Conservation (phyloP, 2,113 vertebrate species). For the Willisornis vidua region DNA sequence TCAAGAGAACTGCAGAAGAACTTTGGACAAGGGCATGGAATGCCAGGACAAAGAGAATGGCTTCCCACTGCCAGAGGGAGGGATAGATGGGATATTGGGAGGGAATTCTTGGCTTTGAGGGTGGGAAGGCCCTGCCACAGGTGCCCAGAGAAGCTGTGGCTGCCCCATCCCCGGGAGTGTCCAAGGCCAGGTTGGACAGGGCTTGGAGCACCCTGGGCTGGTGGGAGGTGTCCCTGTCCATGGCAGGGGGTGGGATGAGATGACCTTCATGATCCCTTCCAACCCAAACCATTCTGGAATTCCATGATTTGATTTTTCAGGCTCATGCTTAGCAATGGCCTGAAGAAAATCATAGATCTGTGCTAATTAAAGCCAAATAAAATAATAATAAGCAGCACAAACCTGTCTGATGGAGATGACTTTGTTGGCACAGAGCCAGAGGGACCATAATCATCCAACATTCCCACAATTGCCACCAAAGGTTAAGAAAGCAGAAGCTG, state of each 20-base stretch:
- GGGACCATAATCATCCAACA: not conserved
- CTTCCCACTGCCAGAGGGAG: too few relatives aligned
- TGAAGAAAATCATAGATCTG: not conserved
- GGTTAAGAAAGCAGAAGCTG: not conserved
- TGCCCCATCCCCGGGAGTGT: not conserved
- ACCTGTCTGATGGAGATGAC: not conserved
- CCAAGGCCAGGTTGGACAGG: fast-evolving
- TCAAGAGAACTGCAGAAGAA: not conserved
- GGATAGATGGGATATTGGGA: too few relatives aligned
- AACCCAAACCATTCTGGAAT: not conserved
- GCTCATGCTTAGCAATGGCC: not conserved
- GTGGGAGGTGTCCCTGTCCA: not conserved
- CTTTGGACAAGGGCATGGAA: not conserved
- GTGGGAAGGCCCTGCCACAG: fast-evolving
- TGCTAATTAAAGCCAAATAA: not conserved
- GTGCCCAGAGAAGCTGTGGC: not conserved
- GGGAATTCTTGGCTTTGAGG: fast-evolving
- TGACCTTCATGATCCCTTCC: not conserved
- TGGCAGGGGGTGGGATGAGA: not conserved
- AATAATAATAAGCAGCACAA: not conserved
- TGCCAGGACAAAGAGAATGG: not conserved
- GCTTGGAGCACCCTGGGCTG: not conserved
- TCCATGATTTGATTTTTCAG: not conserved
- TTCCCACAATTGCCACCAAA: not conserved
- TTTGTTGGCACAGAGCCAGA: not conserved